phyloP scores from a whole-genome alignment of 2,888 invertebrate species.

The Macrosoma leucophasiata region DNA sequence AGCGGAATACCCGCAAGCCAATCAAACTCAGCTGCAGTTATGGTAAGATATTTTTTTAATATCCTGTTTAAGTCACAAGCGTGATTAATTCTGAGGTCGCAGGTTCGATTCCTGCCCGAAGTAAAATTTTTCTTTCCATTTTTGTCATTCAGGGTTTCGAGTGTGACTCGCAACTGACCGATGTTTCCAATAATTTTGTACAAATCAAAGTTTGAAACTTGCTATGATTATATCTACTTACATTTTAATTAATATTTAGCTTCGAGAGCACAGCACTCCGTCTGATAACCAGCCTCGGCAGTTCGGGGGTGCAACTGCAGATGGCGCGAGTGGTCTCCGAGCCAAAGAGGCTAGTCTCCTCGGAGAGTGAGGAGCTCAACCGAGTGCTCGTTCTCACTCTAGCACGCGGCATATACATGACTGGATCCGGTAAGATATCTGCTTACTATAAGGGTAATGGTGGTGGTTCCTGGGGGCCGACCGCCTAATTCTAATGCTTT shows the following conservation, averaged over 20 bases:
- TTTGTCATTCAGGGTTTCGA: too few species aligned
- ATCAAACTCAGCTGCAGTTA: conserved; percentile 94
- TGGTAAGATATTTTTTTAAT: conserved; percentile 74
- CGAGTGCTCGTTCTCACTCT: conserved; percentile 93
- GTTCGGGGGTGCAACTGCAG: conserved; percentile 95
- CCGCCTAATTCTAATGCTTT: too few species aligned
- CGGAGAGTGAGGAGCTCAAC: conserved; percentile 96
- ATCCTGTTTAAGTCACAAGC: neutral
- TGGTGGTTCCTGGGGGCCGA: too few species aligned
- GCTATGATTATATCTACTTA: too few species aligned
- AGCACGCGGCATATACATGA: conserved; percentile 95
- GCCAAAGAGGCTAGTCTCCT: conserved; percentile 92
- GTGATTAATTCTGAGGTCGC: too few species aligned
- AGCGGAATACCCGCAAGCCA: conserved; percentile 93
- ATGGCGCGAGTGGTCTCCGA: conserved; percentile 93
- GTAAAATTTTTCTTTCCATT: too few species aligned
- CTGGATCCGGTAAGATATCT: conserved; percentile 79
- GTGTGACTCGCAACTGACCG: too few species aligned
- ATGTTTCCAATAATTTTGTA: too few species aligned
- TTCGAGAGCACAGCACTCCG: conserved; percentile 93
- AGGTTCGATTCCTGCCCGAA: too few species aligned
- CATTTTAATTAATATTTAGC: conserved; percentile 58
- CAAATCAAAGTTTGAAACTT: too few species aligned
- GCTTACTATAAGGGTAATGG: too few species aligned
- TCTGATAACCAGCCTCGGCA: conserved; percentile 92